These are phyloP conservation scores for Pycnonotus jocosus DNA, from an alignment of 2,113 vertebrate genomes.

Conservation along the genomic window DNA sequence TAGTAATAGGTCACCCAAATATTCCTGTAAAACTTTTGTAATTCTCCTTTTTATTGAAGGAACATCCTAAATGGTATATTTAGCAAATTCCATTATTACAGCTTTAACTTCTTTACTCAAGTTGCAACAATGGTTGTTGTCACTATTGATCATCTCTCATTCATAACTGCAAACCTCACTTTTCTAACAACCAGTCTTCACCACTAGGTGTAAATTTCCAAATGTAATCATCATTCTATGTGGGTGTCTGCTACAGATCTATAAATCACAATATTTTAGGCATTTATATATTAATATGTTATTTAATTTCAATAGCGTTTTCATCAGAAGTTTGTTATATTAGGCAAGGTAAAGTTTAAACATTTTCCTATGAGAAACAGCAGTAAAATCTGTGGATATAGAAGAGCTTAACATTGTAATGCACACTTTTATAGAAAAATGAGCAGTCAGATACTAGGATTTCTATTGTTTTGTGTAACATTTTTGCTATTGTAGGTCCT, in stretches of 20 bases:
- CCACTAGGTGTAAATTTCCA: not conserved
- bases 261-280: not conserved
- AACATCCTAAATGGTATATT: not conserved
- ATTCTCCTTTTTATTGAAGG: not conserved
- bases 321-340: not conserved
- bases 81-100: not conserved
- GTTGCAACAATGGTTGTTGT: not conserved
- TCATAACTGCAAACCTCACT: not conserved
- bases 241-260: not conserved
- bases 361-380: not conserved
- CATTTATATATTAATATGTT: not conserved
- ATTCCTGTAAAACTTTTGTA: not conserved
- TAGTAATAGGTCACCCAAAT: not conserved
- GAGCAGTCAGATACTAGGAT: not conserved
- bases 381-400: not conserved
- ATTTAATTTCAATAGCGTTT: not conserved
- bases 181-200: not conserved
- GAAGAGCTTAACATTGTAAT: not conserved
- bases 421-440: not conserved
- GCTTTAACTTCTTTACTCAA: not conserved
- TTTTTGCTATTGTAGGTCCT: not conserved
- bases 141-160: not conserved
- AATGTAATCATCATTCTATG: not conserved
- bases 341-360: not conserved
- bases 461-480: not conserved